These are phyloP conservation scores for Diadumene lineata DNA, from an alignment of 92 coral and sea anemone genomes.

Conservation along the genomic window DNA sequence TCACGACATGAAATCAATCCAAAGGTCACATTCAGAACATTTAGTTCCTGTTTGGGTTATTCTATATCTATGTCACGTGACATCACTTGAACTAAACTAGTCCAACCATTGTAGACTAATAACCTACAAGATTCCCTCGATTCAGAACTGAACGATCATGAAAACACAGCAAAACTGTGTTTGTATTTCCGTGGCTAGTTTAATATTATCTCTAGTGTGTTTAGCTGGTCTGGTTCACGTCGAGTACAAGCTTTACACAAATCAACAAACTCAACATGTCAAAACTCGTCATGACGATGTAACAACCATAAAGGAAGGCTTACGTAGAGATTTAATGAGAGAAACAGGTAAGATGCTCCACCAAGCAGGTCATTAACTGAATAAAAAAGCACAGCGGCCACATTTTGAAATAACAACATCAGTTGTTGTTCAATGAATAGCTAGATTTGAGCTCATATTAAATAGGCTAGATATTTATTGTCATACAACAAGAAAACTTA, in stretches of 20 bases:
- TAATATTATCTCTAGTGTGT: constrained; percentile 16
- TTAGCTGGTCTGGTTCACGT: constrained; percentile 17
- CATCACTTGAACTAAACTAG: not conserved
- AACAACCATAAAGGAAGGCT: not conserved
- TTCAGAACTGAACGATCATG: not conserved
- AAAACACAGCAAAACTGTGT: constrained; percentile 1
- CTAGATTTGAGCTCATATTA: no score
- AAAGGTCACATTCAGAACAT: not conserved
- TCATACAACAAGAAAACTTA: no score
- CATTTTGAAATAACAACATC: no score
- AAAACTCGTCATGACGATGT: not conserved
- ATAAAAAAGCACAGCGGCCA: no score
- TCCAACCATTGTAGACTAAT: not conserved
- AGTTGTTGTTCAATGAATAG: no score
- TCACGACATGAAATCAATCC: not conserved
- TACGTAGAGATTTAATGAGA: not conserved
- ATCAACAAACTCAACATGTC: constrained; percentile 9
- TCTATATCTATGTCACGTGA: not conserved
- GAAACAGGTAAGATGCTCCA: not conserved
- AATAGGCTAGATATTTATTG: no score
- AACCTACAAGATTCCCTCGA: not conserved
- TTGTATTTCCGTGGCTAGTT: constrained; percentile 4
- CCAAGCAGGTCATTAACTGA: not conserved
- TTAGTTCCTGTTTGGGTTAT: not conserved
- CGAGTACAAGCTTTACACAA: constrained; percentile 21